These are phyloP conservation scores for Otocyon megalotis DNA, from an alignment of 2,113 vertebrate species.

Conservation along the genomic window DNA sequence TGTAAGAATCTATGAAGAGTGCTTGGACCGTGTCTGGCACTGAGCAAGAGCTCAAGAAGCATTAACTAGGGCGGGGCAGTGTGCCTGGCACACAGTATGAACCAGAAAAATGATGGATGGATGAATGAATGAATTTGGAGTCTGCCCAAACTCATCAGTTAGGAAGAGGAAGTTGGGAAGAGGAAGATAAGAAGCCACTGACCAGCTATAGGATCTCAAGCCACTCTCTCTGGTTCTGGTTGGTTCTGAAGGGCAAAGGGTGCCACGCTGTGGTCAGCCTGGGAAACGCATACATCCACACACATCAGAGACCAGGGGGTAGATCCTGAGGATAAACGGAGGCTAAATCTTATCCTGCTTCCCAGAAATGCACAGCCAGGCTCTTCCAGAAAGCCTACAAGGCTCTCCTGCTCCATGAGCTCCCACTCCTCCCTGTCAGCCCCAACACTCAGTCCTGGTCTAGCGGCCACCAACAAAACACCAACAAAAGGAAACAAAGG, in stretches of 20 bases:
- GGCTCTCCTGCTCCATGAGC: background rate
- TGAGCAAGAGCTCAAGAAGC: background rate
- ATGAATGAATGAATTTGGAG: background rate
- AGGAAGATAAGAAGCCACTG: background rate
- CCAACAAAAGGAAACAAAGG: background rate
- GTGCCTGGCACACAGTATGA: background rate
- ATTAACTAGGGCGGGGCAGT: background rate
- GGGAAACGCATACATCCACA: background rate
- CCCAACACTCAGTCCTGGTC: background rate
- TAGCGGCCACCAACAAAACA: background rate
- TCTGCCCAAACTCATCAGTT: slow-evolving; percentile 15
- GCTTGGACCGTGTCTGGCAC: background rate
- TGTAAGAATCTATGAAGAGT: background rate
- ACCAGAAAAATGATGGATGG: background rate
- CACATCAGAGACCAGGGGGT: background rate
- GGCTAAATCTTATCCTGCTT: background rate
- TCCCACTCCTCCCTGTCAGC: background rate
- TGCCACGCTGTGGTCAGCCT: slow-evolving; percentile 6
- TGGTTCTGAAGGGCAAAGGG: too few relatives aligned
- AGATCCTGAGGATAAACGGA: background rate
- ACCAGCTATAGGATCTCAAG: background rate
- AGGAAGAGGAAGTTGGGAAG: background rate
- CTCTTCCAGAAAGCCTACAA: background rate
- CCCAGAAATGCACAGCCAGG: background rate
- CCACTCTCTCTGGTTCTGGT: too few relatives aligned